These are phyloP conservation scores for Neodiprion virginianus DNA, from an alignment of 1,140 invertebrate species.

Conservation along the genomic window DNA sequence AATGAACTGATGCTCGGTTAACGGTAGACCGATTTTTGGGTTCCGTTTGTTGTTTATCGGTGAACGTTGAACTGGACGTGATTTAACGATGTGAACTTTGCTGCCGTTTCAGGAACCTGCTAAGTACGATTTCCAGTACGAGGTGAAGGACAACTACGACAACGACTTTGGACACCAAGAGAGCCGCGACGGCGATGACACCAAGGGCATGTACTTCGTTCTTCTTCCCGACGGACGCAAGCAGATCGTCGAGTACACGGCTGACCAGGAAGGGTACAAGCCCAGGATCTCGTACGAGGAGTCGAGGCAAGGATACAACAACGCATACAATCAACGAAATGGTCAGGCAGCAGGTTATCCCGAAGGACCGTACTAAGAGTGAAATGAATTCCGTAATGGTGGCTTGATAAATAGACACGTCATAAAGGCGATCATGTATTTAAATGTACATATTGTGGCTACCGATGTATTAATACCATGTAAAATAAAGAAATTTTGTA, in stretches of 20 bases:
- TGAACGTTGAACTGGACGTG: background rate
- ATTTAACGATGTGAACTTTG: background rate
- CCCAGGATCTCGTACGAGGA: constrained; percentile 62
- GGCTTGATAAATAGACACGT: too few species aligned
- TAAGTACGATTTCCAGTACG: constrained; percentile 59
- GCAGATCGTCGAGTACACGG: constrained; percentile 42
- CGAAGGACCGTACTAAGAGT: background rate
- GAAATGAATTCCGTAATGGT: too few species aligned
- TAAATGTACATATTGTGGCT: constrained; percentile 29
- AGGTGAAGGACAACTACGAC: constrained; percentile 51
- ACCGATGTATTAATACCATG: constrained; percentile 19
- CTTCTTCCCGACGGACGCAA: constrained; percentile 41
- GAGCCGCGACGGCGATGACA: constrained; percentile 50
- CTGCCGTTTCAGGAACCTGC: constrained; percentile 41
- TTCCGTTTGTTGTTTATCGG: background rate
- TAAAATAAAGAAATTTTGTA: too few species aligned
- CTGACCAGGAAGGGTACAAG: constrained; percentile 44
- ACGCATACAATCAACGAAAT: background rate
- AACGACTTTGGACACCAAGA: constrained; percentile 58
- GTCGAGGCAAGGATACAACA: constrained; percentile 5
- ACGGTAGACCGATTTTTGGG: too few species aligned
- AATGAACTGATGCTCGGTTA: background rate
- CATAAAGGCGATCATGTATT: too few species aligned
- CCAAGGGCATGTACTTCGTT: constrained; percentile 36
- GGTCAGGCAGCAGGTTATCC: background rate